Conservation (phyloP, 2,888 invertebrate genomes). For the Schizaphis graminum region DNA sequence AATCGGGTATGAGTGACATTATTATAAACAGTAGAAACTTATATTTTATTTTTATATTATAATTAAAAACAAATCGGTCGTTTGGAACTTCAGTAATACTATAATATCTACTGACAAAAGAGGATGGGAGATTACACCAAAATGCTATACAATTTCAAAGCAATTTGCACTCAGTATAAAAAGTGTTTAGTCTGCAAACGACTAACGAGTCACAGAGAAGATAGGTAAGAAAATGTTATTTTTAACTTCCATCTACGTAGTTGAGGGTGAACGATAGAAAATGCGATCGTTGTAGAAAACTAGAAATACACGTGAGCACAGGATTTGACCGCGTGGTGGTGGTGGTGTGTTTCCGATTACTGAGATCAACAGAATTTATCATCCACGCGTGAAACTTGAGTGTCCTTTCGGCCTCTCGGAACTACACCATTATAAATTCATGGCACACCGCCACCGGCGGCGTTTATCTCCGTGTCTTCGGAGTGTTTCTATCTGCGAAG, state of each 20-base stretch:
- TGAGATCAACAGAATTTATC: not conserved
- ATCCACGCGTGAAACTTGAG: not conserved
- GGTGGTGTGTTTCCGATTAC: not conserved
- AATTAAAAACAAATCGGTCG: not conserved
- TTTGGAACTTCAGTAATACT: not conserved
- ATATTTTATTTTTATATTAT: not conserved
- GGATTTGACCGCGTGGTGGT: not conserved
- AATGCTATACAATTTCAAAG: not conserved
- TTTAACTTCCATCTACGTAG: not conserved
- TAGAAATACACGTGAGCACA: not conserved
- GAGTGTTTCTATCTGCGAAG: not conserved
- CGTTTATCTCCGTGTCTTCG: not conserved
- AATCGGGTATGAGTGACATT: not conserved
- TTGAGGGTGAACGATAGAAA: not conserved
- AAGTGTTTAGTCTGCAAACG: slow-evolving; percentile 14
- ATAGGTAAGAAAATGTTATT: not conserved
- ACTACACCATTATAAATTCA: slow-evolving; percentile 20
- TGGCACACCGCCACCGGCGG: not conserved
- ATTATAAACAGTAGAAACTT: too few relatives aligned
- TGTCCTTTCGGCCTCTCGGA: not conserved
- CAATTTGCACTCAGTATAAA: not conserved
- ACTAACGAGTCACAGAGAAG: not conserved
- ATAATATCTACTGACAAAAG: not conserved
- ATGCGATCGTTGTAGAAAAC: not conserved
- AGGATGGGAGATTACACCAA: not conserved